phyloP scores from a whole-genome alignment of 2,113 vertebrate genomes.

The Raja brachyura region DNA sequence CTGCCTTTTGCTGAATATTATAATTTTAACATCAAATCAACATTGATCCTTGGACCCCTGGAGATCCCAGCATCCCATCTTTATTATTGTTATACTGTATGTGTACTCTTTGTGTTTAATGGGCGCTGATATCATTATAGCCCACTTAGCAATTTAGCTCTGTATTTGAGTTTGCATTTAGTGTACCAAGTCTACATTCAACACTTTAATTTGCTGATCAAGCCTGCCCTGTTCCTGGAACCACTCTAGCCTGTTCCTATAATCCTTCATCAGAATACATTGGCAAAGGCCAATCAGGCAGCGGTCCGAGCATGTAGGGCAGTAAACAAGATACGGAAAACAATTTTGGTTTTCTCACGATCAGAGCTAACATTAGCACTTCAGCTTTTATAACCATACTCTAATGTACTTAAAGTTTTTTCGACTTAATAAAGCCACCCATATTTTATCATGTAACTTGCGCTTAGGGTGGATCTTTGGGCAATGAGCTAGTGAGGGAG shows the following conservation, averaged over 20 bases:
- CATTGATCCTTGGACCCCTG: background rate
- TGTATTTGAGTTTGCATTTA: background rate
- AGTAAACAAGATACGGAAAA: background rate
- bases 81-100: background rate
- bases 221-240: conserved; percentile 2
- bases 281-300: background rate
- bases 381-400: background rate
- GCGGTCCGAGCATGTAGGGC: background rate
- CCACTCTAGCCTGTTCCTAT: background rate
- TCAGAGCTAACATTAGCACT: background rate
- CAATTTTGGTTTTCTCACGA: background rate
- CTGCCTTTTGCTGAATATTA: background rate
- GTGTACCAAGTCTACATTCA: background rate
- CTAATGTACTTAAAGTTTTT: background rate
- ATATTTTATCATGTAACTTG: background rate
- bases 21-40: background rate
- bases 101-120: background rate
- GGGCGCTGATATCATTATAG: conserved; percentile 5
- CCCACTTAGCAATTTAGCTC: conserved; percentile 22
- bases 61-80: conserved; percentile 1
- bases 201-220: background rate
- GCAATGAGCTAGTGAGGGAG: no score
- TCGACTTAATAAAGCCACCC: background rate
- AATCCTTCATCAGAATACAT: background rate
- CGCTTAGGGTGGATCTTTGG: no score